Evolutionary conservation across 2,113 vertebrate species (phyloP), one percentile per base, ranked within the genome.

Genomic region (Hippocampus abdominalis): DNA sequence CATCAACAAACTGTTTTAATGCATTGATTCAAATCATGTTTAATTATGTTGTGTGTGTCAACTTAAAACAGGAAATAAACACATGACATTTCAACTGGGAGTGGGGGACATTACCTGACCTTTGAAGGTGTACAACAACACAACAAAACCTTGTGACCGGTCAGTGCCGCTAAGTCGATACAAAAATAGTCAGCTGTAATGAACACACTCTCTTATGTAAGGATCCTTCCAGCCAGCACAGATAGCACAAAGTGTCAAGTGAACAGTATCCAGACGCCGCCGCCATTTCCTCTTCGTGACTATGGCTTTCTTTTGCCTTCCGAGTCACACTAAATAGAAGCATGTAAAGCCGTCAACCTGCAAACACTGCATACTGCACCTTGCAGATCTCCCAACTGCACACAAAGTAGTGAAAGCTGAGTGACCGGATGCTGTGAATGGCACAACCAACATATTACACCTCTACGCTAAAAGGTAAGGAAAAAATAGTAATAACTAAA

Each of bases 151-250:
- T 49, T 67, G 75, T 65, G 66, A 81, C 51, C 64, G 71, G 81
- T 81, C 59, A 61, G 27, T 69, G 62, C 63, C 61, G 64, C 84
- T 84, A 87, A 87, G 83, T 86, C 60, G 66, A 82, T 80, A 68
- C 84, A 71, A 74, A 88, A 92, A 91, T 89, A 92, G 81, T 76
- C 70, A 32, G 18, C 62, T 1, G 65, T 70, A 66, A 71, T 75
- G 74, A 81, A 75, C 70, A 76, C 71, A 76, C 70, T 71, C 70
- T 53, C 46, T 18, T 64, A 70, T 57, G 78, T 82, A 68, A 78
- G 74, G 72, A 85, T 81, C 76, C 71, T 69, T 80, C 51, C 64
- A 72, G 71, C 59, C 75, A 76, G 74, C 68, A 68, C 62, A 67
- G 73, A 48, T 48, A 80, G 70, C 71, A 18, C 46, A 53, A 67